Evolutionary conservation across 2,113 vertebrate genomes (phyloP).

Genomic region (Balaeniceps rex): DNA sequence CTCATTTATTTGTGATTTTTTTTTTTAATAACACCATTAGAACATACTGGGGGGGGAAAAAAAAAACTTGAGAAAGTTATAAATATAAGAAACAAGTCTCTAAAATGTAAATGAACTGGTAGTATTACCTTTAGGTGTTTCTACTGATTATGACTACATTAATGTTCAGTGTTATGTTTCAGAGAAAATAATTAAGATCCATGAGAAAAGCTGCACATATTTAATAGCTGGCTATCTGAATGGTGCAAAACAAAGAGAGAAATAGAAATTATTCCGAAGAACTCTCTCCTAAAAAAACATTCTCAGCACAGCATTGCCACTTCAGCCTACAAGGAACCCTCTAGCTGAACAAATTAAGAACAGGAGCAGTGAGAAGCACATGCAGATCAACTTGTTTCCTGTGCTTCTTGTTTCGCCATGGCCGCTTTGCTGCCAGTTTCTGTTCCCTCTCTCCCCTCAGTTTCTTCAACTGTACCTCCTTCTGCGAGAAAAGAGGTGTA

Average conservation of each 20-base stretch:
- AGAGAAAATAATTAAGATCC: background rate
- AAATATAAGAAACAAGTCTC: background rate
- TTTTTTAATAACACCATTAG: background rate
- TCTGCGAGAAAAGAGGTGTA: background rate
- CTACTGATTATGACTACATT: background rate
- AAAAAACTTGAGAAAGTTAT: background rate
- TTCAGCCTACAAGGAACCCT: background rate
- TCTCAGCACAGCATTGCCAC: background rate
- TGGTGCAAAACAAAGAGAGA: background rate
- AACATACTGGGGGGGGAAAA: background rate
- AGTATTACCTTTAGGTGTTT: background rate
- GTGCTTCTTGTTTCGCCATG: background rate
- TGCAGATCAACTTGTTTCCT: background rate
- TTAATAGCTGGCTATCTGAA: background rate
- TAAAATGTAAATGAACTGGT: background rate
- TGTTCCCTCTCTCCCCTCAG: background rate
- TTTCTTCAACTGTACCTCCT: background rate
- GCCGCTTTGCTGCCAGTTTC: background rate
- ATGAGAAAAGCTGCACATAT: background rate
- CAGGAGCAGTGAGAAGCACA: background rate
- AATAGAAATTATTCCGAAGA: background rate
- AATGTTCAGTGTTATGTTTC: background rate
- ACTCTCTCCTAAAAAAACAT: background rate
- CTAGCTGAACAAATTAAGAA: background rate
- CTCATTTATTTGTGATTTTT: background rate